Evolutionary conservation across 2,888 invertebrate genomes (phyloP).

Genomic region (Epinotia bilunana): DNA sequence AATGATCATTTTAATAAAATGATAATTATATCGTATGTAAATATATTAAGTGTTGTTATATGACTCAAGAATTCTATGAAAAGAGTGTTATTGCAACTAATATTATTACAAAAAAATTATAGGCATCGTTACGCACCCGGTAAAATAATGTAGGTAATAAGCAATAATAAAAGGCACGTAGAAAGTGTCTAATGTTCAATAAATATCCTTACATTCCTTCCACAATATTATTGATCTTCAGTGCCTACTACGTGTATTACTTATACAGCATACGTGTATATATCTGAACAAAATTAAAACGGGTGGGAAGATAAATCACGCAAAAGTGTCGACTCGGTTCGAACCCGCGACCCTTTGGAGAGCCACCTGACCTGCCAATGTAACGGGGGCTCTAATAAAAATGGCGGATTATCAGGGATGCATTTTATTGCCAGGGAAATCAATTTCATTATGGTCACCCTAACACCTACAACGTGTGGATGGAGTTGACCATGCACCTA

Average conservation of each 20-base stretch:
- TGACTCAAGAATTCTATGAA: too few species aligned
- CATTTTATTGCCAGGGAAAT: conserved; percentile 39
- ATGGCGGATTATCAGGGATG: conserved; percentile 43
- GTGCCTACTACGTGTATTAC: not conserved
- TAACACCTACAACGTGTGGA: not conserved
- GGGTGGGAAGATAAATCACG: conserved; percentile 72
- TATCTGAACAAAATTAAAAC: conserved; percentile 70
- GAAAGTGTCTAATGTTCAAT: too few species aligned
- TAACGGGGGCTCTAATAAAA: conserved; percentile 40
- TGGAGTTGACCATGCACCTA: not conserved
- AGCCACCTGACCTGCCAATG: conserved; percentile 72
- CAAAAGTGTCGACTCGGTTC: conserved; percentile 65
- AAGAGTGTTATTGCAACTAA: too few species aligned
- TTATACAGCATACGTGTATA: conserved; percentile 40
- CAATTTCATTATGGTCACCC: conserved; percentile 38
- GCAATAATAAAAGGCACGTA: too few species aligned
- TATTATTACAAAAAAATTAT: too few species aligned
- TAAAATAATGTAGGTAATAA: too few species aligned
- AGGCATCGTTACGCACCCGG: too few species aligned
- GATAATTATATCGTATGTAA: too few species aligned
- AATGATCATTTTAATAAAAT: too few species aligned
- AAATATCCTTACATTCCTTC: not conserved
- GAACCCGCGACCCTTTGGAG: conserved; percentile 71
- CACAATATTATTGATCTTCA: not conserved
- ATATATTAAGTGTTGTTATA: too few species aligned